These are phyloP conservation scores for Apamea monoglypha DNA, from an alignment of 2,888 invertebrate species.

Conservation along the genomic window DNA sequence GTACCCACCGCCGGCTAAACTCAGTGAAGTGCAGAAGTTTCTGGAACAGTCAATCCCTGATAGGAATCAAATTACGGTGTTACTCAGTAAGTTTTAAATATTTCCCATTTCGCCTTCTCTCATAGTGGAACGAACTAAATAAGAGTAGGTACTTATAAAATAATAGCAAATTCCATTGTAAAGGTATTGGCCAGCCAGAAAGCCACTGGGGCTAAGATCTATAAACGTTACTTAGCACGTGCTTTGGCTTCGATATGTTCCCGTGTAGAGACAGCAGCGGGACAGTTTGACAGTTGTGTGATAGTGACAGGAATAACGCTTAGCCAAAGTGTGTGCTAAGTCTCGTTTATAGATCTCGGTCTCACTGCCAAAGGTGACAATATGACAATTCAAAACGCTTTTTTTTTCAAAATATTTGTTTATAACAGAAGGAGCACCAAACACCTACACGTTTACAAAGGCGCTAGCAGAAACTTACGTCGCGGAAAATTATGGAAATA, in stretches of 20 bases:
- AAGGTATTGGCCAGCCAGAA: not conserved
- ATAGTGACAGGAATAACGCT: not conserved
- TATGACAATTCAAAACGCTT: not conserved
- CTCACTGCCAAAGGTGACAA: too few relatives aligned
- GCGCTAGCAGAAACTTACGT: conserved; percentile 70
- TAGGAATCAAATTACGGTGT: conserved; percentile 52
- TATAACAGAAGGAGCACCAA: conserved; percentile 69
- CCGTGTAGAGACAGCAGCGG: not conserved
- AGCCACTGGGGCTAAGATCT: not conserved
- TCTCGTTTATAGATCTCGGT: not conserved
- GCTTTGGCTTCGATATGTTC: not conserved
- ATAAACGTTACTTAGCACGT: not conserved
- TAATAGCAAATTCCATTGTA: not conserved
- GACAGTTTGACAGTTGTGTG: not conserved
- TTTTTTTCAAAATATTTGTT: not conserved
- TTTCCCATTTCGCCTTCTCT: not conserved
- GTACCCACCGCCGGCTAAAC: conserved; percentile 78
- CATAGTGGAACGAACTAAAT: too few relatives aligned
- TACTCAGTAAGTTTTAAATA: conserved; percentile 68
- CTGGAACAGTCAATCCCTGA: conserved; percentile 58
- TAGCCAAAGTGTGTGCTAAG: not conserved
- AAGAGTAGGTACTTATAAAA: not conserved
- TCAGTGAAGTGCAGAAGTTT: conserved; percentile 69
- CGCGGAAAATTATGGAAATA: conserved; percentile 53
- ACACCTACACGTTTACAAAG: conserved; percentile 73